Evolutionary conservation across 2,888 invertebrate genomes (phyloP).

Genomic region (Hypselothyrea guttata): DNA sequence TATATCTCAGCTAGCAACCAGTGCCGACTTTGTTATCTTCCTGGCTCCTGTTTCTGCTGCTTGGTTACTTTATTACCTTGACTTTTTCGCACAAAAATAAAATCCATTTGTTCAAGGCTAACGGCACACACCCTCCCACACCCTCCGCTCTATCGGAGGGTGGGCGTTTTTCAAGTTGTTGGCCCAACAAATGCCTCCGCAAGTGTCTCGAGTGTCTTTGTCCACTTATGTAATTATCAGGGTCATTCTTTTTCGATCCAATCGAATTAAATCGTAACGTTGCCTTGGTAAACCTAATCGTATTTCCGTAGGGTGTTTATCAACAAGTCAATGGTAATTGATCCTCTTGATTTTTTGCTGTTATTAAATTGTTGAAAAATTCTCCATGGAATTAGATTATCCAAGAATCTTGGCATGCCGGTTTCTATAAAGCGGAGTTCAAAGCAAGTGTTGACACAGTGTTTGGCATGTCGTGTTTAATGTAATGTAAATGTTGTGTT

Average conservation of each 20-base stretch:
- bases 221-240: conserved; percentile 39
- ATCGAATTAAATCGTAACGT: conserved; percentile 16
- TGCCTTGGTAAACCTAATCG: conserved; percentile 3
- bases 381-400: too few relatives aligned
- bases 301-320: not conserved
- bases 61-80: conserved; percentile 33
- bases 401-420: too few relatives aligned
- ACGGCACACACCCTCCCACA: conserved; percentile 15
- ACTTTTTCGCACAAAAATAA: conserved; percentile 17
- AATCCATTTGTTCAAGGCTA: conserved; percentile 52
- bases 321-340: not conserved
- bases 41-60: not conserved
- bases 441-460: not conserved
- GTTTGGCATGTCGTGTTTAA: conserved; percentile 1
- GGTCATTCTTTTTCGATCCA: conserved; percentile 3
- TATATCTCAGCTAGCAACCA: conserved; percentile 8
- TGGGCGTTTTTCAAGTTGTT: not conserved
- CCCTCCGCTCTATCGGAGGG: not conserved
- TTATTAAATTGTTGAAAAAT: not conserved
- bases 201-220: conserved; percentile 24
- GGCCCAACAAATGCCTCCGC: not conserved
- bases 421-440: too few relatives aligned
- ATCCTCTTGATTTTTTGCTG: not conserved
- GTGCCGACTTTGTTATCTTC: conserved; percentile 39
- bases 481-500: conserved; percentile 1